A percentile compares a stretch with the other conserved stretches of the same genome.
These are phyloP conservation scores for Cephonodes hylas DNA, from an alignment of 2,888 invertebrate species.

Conservation along the genomic window DNA sequence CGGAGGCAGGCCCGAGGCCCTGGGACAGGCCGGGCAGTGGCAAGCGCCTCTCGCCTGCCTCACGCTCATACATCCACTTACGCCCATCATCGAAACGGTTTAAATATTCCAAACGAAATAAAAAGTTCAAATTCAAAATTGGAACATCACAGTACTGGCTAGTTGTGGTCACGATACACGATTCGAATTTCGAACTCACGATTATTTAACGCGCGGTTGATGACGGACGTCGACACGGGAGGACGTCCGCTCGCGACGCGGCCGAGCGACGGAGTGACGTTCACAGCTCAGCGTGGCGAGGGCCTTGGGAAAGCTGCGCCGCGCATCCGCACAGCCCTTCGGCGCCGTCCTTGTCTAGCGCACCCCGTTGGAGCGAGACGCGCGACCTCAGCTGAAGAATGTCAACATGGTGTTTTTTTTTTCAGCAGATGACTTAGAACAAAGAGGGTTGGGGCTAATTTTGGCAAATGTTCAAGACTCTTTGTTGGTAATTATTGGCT, in stretches of 20 bases:
- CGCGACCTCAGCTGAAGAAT: conserved; percentile 31
- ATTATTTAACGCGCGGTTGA: conserved; percentile 32
- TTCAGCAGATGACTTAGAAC: conserved; percentile 44
- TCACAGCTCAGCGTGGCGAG: conserved; percentile 23
- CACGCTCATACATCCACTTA: conserved; percentile 81
- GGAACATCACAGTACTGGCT: conserved; percentile 16
- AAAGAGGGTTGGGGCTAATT: conserved; percentile 39
- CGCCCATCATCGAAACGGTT: conserved; percentile 71
- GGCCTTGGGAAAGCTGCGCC: conserved; percentile 41
- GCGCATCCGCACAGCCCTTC: conserved; percentile 40
- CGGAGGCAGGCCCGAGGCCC: conserved; percentile 71
- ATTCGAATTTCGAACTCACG: conserved; percentile 30
- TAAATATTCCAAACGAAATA: conserved; percentile 23
- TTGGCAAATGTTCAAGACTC: conserved; percentile 25
- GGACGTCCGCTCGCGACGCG: conserved; percentile 62
- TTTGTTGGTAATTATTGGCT: conserved; percentile 7
- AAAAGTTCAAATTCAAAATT: conserved; percentile 26
- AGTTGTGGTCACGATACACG: conserved; percentile 17
- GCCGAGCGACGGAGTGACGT: conserved; percentile 62
- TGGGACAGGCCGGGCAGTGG: conserved; percentile 78
- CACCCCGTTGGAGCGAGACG: conserved; percentile 24
- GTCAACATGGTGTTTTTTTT: conserved; percentile 42
- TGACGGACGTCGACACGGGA: conserved; percentile 29
- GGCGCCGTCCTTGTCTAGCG: conserved; percentile 24
- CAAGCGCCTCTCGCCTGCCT: conserved; percentile 78